A percentile compares a stretch with the other conserved stretches of the same genome.
phyloP scores from a whole-genome alignment of 2,113 vertebrate species.

The Colossoma macropomum region DNA sequence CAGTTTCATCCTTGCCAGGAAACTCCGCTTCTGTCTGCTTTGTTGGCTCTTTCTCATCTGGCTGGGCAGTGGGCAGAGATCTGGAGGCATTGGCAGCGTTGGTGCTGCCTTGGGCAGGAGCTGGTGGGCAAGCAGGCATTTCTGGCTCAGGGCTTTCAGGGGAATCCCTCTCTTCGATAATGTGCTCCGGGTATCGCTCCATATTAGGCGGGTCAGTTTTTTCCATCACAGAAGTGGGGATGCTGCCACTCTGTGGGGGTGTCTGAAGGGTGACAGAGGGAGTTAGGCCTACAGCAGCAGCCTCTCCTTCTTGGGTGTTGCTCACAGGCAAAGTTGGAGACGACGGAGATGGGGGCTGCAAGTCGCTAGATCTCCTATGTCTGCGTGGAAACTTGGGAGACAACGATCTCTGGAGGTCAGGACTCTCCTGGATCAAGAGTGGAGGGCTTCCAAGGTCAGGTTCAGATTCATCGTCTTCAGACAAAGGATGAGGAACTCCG shows the following conservation, averaged over 20 bases:
- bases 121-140: conserved; percentile 48
- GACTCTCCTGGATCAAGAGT: conserved; percentile 79
- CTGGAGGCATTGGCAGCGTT: conserved; percentile 57
- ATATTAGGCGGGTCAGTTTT: conserved; percentile 49
- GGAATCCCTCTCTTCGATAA: conserved; percentile 81
- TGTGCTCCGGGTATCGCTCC: conserved; percentile 75
- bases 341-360: conserved; percentile 54
- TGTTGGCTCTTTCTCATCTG: conserved; percentile 1
- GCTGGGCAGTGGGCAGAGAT: conserved; percentile 29
- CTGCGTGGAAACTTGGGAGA: conserved; percentile 67
- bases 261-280: conserved; percentile 5
- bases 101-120: conserved; percentile 57
- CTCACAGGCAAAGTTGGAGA: conserved; percentile 49
- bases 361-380: conserved; percentile 45
- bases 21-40: accelerated
- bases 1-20: conserved; percentile 50
- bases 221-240: background rate
- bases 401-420: conserved; percentile 64
- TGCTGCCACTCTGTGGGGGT: background rate
- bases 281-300: background rate
- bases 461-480: conserved; percentile 77
- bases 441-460: conserved; percentile 76
- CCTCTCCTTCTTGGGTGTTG: conserved; percentile 52
- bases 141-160: conserved; percentile 82
- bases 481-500: conserved; percentile 18